Conservation (phyloP, 2,797 vertebrate species). For the Limosa lapponica region DNA sequence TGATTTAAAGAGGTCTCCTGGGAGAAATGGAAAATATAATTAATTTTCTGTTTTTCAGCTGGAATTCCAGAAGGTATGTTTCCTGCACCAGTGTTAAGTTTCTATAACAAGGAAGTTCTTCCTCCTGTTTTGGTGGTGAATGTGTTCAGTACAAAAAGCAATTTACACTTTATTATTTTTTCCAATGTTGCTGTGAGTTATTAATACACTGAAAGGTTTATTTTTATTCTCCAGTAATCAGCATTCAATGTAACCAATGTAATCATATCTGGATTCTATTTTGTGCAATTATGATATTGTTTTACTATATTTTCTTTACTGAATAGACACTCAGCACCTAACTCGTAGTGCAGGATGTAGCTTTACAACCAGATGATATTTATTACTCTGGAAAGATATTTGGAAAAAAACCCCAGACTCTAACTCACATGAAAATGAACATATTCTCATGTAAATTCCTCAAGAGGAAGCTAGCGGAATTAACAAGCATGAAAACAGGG, state of each 20-base stretch:
- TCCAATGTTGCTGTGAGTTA: background rate
- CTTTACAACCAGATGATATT: background rate
- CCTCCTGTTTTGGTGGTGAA: background rate
- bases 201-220: background rate
- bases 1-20: background rate
- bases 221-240: background rate
- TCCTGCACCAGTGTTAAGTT: background rate
- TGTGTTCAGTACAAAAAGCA: background rate
- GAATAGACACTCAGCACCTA: background rate
- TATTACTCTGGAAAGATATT: slow-evolving; percentile 11
- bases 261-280: slow-evolving; percentile 17
- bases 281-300: background rate
- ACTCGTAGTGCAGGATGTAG: background rate
- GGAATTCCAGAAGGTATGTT: background rate
- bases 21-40: background rate
- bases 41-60: background rate
- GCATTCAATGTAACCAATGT: background rate
- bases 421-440: background rate
- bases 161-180: background rate
- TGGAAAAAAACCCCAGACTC: background rate
- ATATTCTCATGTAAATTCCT: slow-evolving; percentile 29
- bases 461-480: background rate
- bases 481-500: background rate
- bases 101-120: background rate
- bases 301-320: background rate